Evolutionary conservation across 1,140 invertebrate species (phyloP).

Genomic region (Cydia amplana): DNA sequence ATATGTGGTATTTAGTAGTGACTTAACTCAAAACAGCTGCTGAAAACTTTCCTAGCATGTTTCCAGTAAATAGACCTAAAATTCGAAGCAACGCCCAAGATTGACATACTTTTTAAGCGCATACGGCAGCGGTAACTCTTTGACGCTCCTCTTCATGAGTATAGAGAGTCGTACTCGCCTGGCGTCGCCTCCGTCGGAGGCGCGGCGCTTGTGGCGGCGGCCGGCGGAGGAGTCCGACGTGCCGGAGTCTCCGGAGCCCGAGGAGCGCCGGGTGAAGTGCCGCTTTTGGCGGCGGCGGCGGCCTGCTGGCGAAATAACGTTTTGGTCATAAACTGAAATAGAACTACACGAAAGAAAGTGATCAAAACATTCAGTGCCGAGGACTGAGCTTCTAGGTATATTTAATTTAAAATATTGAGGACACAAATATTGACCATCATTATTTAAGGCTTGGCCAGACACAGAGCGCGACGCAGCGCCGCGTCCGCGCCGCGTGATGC

Average conservation of each 20-base stretch:
- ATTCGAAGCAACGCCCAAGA: conserved; percentile 56
- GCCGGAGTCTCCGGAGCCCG: not conserved
- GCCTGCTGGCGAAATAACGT: conserved; percentile 21
- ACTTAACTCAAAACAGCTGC: too few species aligned
- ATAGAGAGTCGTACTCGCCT: conserved; percentile 55
- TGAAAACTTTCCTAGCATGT: not conserved
- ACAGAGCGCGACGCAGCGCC: too few species aligned
- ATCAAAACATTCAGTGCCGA: too few species aligned
- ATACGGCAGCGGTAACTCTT: conserved; percentile 60
- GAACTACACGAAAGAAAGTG: too few species aligned
- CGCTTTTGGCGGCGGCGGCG: conserved; percentile 38
- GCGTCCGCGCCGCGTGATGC: too few species aligned
- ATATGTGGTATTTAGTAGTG: too few species aligned
- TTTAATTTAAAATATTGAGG: too few species aligned
- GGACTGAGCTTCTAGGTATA: too few species aligned
- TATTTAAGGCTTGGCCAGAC: too few species aligned
- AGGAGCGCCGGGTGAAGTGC: conserved; percentile 35
- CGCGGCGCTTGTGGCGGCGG: conserved; percentile 8
- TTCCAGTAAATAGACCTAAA: conserved; percentile 39
- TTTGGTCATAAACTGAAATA: conserved; percentile 2
- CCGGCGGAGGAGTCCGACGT: not conserved
- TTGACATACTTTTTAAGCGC: conserved; percentile 66
- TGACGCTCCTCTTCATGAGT: conserved; percentile 57
- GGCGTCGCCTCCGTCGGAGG: conserved; percentile 41
- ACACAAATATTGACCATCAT: too few species aligned